These are phyloP conservation scores for Kryptolebias marmoratus DNA, from an alignment of 2,113 vertebrate genomes.

Conservation along the genomic window DNA sequence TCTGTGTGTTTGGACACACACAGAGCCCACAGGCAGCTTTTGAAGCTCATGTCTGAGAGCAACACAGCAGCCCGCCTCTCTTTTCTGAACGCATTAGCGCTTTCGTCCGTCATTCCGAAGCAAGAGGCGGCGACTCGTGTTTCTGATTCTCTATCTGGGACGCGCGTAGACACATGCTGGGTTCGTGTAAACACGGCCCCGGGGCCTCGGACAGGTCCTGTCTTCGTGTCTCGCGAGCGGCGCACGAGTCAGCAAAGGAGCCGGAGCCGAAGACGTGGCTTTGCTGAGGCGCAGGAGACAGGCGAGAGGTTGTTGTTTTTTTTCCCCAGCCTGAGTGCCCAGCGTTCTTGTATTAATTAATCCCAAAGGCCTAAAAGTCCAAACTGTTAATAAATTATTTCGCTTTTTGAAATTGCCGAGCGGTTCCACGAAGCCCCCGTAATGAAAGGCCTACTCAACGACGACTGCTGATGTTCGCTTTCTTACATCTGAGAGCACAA, in stretches of 20 bases:
- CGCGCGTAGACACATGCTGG: conserved; percentile 18
- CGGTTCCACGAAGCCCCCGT: not conserved
- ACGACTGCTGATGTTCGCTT: no score
- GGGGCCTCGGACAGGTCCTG: conserved; percentile 38
- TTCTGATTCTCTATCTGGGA: conserved; percentile 28
- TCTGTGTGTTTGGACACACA: not conserved
- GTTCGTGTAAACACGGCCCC: conserved; percentile 13
- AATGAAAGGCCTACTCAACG: not conserved
- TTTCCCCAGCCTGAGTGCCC: not conserved
- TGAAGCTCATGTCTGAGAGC: conserved; percentile 28
- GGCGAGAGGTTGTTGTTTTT: conserved; percentile 6
- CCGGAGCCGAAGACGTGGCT: conserved; percentile 25
- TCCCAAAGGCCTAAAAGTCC: conserved; percentile 11
- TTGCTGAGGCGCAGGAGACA: conserved; percentile 11
- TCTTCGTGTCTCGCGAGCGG: conserved; percentile 37
- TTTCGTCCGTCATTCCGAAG: conserved; percentile 47
- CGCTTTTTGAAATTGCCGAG: not conserved
- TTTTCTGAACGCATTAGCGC: conserved; percentile 49
- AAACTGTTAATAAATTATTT: not conserved
- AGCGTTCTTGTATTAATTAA: conserved; percentile 1
- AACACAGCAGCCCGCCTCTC: conserved; percentile 16
- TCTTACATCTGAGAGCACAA: no score
- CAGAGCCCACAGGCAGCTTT: not conserved
- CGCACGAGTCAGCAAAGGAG: conserved; percentile 47
- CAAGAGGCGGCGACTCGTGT: conserved; percentile 20